Conservation (phyloP, 2,888 invertebrate genomes). For the Stictocephala bisonia region DNA sequence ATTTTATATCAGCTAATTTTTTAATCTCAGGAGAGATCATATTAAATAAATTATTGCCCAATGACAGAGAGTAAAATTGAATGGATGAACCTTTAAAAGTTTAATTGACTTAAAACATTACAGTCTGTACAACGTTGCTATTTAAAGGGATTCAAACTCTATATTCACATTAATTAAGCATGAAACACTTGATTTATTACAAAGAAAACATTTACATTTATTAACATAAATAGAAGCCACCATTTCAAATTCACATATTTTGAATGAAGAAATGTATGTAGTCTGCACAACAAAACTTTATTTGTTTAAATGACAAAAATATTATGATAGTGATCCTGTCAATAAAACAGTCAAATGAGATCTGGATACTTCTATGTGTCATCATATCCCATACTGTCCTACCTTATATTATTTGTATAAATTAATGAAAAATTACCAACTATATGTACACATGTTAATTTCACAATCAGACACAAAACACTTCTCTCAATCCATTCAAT, state of each 20-base stretch:
- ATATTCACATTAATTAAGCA: slow-evolving; percentile 36
- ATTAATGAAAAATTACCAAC: slow-evolving; percentile 39
- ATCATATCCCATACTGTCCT: slow-evolving; percentile 32
- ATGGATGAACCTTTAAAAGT: slow-evolving; percentile 6
- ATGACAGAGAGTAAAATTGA: neutral
- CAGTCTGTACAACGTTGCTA: slow-evolving; percentile 30
- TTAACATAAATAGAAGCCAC: slow-evolving; percentile 26
- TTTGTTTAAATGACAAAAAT: slow-evolving; percentile 15
- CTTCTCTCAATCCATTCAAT: neutral
- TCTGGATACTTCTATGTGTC: slow-evolving; percentile 25
- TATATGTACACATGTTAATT: slow-evolving; percentile 27
- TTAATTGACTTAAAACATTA: slow-evolving; percentile 40
- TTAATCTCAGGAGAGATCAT: neutral
- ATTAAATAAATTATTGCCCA: slow-evolving; percentile 28
- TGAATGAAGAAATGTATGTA: neutral
- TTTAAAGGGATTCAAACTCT: slow-evolving; percentile 7
- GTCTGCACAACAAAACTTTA: slow-evolving; percentile 11
- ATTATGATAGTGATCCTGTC: slow-evolving; percentile 33
- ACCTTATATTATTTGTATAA: slow-evolving; percentile 29
- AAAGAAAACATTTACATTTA: slow-evolving; percentile 39
- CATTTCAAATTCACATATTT: neutral
- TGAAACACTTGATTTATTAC: slow-evolving; percentile 25
- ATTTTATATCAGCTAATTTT: neutral
- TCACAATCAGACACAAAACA: slow-evolving; percentile 17
- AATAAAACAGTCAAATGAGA: slow-evolving; percentile 28